Evolutionary conservation across 1,140 invertebrate genomes (phyloP).

Genomic region (Sarcophaga peregrina): DNA sequence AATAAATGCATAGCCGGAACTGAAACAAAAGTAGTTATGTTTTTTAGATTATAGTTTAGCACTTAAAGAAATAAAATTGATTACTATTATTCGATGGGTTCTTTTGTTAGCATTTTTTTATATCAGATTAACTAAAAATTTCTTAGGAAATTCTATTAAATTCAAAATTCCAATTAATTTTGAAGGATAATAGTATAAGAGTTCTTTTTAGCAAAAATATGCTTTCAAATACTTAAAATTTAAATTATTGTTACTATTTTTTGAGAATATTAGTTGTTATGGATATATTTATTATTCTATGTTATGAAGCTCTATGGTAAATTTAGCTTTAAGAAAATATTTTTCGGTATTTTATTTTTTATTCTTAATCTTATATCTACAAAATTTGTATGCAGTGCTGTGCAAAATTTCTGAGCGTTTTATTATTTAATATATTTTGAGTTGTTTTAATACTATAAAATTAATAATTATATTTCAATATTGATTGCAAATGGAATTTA

Average conservation of each 20-base stretch:
- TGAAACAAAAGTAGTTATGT: background rate
- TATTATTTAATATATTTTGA: conserved; percentile 27
- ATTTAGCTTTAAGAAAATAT: background rate
- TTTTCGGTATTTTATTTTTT: background rate
- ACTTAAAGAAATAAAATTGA: background rate
- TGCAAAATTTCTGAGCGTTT: conserved; percentile 27
- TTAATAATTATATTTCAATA: no score
- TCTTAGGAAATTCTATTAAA: background rate
- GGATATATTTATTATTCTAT: background rate
- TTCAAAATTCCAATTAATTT: background rate
- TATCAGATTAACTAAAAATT: background rate
- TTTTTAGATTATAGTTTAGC: background rate
- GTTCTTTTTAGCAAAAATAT: background rate
- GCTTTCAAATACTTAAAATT: background rate
- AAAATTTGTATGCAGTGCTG: conserved; percentile 35
- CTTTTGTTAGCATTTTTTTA: background rate
- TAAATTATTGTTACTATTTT: no score
- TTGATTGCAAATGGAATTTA: no score
- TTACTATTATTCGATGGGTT: conserved; percentile 2
- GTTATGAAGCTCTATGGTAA: conserved; percentile 27
- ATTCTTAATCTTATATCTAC: conserved; percentile 19
- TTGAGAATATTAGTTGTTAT: no score
- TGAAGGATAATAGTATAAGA: background rate
- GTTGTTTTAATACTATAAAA: conserved; percentile 14
- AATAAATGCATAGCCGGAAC: background rate